These are phyloP conservation scores for Phainopepla nitens DNA, from an alignment of 2,113 vertebrate genomes.

Conservation along the genomic window DNA sequence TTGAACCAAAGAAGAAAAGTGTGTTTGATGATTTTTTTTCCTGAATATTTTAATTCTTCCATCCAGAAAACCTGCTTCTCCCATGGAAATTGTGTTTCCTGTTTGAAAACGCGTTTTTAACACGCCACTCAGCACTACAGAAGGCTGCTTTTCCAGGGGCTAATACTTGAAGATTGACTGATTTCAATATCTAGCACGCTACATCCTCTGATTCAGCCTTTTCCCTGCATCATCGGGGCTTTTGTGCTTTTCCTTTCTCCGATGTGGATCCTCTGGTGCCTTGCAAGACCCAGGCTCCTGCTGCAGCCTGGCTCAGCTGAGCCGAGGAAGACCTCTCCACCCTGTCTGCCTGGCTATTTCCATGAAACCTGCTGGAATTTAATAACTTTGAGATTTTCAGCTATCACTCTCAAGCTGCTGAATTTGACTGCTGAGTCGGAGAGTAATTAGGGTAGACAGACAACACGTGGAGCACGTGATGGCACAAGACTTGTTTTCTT, in stretches of 20 bases:
- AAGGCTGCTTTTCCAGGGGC: constrained; percentile 17
- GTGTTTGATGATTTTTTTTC: background rate
- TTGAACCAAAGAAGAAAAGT: background rate
- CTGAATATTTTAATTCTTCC: constrained; percentile 10
- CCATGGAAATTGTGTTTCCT: constrained; percentile 3
- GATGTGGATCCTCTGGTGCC: background rate
- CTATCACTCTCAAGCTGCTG: constrained; percentile 1
- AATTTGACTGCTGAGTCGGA: background rate
- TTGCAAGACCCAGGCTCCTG: background rate
- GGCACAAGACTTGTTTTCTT: background rate
- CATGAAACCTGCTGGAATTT: background rate
- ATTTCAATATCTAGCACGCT: background rate
- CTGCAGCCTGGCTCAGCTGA: background rate
- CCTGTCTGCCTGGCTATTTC: background rate
- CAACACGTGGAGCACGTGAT: background rate
- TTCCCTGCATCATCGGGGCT: background rate
- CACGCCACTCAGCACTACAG: background rate
- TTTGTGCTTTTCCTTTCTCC: background rate
- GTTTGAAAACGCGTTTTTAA: constrained; percentile 13
- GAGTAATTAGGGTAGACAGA: constrained; percentile 20
- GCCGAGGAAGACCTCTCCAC: background rate
- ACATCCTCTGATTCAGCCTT: background rate
- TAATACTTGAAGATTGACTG: background rate
- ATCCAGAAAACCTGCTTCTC: background rate
- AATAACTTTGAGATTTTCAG: constrained; percentile 17